phyloP scores from a whole-genome alignment of 2,888 invertebrate species.

The Argyresthia goedartella region DNA sequence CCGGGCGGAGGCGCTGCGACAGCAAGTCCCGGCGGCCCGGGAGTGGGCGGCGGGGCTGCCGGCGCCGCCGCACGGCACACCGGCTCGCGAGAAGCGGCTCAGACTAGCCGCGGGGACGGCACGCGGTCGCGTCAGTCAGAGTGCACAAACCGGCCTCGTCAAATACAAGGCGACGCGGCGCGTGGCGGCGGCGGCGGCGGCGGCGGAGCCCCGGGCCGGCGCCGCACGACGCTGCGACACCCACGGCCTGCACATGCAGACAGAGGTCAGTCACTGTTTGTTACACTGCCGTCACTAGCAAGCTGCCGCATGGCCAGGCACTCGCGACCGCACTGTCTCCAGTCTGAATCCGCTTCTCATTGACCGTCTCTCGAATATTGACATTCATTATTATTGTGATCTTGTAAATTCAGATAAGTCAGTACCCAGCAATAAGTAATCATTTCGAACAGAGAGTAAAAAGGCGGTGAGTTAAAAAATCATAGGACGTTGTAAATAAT shows the following conservation, averaged over 20 bases:
- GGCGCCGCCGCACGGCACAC: conserved; percentile 15
- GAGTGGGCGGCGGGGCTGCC: conserved; percentile 17
- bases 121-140: conserved; percentile 45
- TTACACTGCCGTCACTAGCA: background rate
- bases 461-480: no score
- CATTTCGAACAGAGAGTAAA: no score
- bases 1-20: conserved; percentile 20
- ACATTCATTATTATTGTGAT: conserved; percentile 4
- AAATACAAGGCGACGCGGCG: no score
- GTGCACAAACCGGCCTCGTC: conserved; percentile 51
- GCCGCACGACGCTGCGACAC: no score
- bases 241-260: conserved; percentile 67
- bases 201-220: no score
- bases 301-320: background rate
- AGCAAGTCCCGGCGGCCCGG: background rate
- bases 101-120: conserved; percentile 57
- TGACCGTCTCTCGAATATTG: conserved; percentile 16
- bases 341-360: conserved; percentile 56
- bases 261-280: conserved; percentile 22
- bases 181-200: conserved; percentile 35
- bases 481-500: no score
- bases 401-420: background rate
- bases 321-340: no score
- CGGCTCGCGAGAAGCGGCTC: conserved; percentile 53
- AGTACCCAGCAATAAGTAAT: no score